Evolutionary conservation across 2,888 invertebrate genomes (phyloP), one percentile per base, ranked within the genome.

Genomic region (Nowickia ferox): DNA sequence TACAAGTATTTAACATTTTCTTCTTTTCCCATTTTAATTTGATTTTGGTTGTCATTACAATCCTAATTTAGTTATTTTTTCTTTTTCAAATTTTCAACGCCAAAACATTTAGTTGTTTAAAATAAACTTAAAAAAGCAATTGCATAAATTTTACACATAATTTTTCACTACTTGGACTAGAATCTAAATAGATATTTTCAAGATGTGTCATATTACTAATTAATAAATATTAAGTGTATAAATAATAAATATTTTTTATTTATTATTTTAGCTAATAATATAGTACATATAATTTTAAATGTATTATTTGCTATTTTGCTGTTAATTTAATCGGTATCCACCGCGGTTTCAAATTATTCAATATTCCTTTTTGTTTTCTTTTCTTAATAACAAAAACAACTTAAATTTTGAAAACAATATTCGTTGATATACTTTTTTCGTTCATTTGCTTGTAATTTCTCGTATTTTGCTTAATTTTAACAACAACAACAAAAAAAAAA

Each of bases 401-500:
- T 61, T 61, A 76, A 65, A 40, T 59, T 71, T 65, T 51, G 57
- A 69, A 81, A 84, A 81, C 81, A 74, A 77, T 81, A 79, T 86
- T 86, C 86, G 86, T 86, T 86, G 86, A 79, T 83, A 76, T 79
- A 63, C 72, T 71, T 79, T 71, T 30, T 53, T 81, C n/a, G 40
- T 72, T 80, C 61, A 65, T 78, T 68, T 75, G 63, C 17, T 63
- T 46, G 30, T 65, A 30, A 53, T 5, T 55, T 30, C 19, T 59
- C 55, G 15, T 30, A 59, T 2, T 59, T 38, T 48, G 46, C 11
- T 13, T 48, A 74, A 72, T 9, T 9, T 40, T 2, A 44, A 15
- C 30, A 71, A 57, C 9, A 17, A 48, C 13, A 38, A 2, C n/a
- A n/a, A 48, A 38, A 30, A 10, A 17, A 6, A 2, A 13, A 63